Evolutionary conservation across 2,113 vertebrate species (phyloP), one percentile per base, ranked within the genome.

Genomic region (Muntiacus muntjak): DNA sequence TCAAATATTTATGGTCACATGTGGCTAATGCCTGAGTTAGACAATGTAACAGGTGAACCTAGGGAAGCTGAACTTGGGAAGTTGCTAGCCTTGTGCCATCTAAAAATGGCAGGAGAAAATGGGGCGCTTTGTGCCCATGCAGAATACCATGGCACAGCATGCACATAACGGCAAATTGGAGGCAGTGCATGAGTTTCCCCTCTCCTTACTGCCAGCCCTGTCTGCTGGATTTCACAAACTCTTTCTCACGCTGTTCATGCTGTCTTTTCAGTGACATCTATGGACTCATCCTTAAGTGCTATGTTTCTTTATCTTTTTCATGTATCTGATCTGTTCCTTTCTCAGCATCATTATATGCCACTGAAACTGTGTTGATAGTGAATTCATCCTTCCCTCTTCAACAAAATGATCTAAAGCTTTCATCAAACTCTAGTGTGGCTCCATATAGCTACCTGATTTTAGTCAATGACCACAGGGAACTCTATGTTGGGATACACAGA

Each of bases 381-480:
- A 50, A 43, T 76, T 62, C 33, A 40, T 26, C 2, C 28, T 86
- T 87, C 13, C 13, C 2, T 85, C 26, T 33, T 36, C 13, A 15
- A 19, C 5, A 57, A 52, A 60, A 78, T 2, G 13, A 45, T 45
- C 17, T 26, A 9, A 62, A 36, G 15, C 0, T 43, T 47, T 47
- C 25, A 3, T 40, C 10, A 16, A 28, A 14, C 21, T 10, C 40
- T 23, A 25, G 10, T 19, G 33, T 55, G 40, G 10, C 4, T 25
- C 23, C 19, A 0, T 4, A 3, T 36, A 43, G 14, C 28, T 23
- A 13, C 16, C 6, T 81, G n/a, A 9, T 52, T 84, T 87, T 26
- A 62, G 12, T 52, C 1, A 0, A 21, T n/a, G 43, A 16, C 1
- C 6, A 9, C 2, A 4, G 2, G 3, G 2, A 4, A 64, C 2